These are phyloP conservation scores for Chelonus insularis DNA, from an alignment of 1,140 invertebrate species.

Conservation along the genomic window DNA sequence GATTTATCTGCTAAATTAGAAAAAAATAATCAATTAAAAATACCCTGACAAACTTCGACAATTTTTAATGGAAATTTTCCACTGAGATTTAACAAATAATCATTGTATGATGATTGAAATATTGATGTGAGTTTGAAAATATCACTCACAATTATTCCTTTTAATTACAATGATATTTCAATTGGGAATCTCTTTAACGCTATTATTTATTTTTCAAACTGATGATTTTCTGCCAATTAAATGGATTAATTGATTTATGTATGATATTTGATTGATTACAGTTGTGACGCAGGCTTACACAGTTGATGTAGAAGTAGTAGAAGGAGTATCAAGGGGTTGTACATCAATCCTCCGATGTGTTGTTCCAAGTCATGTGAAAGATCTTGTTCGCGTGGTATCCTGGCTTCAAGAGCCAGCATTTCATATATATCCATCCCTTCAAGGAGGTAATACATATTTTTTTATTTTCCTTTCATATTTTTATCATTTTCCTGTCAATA, in stretches of 20 bases:
- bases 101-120: no score
- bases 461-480: background rate
- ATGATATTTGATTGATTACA: constrained; percentile 55
- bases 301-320: constrained; percentile 72
- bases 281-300: constrained; percentile 82
- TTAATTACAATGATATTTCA: no score
- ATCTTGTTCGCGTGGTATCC: constrained; percentile 80
- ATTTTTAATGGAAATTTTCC: background rate
- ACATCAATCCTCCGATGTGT: constrained; percentile 80
- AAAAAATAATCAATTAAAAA: no score
- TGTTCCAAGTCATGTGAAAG: constrained; percentile 78
- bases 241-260: background rate
- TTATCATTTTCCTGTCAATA: no score
- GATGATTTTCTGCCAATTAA: background rate
- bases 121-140: background rate
- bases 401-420: constrained; percentile 80
- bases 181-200: no score
- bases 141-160: no score
- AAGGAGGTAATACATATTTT: constrained; percentile 66
- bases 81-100: background rate
- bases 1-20: no score
- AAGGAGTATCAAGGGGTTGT: constrained; percentile 72
- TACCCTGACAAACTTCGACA: no score
- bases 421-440: constrained; percentile 75
- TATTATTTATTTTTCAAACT: no score